Conservation (phyloP, 1,140 invertebrate species). For the Drosophila triauraria region DNA sequence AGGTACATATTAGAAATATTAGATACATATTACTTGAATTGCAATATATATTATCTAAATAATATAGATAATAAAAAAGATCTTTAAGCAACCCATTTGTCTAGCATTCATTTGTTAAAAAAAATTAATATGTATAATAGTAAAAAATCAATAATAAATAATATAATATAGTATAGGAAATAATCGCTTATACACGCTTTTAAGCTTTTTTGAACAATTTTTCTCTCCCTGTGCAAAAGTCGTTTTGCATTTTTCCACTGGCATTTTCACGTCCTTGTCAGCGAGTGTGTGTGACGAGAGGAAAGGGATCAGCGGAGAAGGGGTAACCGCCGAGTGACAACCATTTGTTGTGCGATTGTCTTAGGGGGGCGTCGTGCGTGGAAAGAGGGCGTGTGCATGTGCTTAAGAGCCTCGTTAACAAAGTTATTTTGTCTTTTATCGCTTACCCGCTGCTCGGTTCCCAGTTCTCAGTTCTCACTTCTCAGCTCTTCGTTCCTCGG, state of each 20-base stretch:
- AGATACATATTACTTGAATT: no score
- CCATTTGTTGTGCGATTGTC: slow-evolving; percentile 48
- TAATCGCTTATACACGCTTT: neutral
- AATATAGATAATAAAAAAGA: no score
- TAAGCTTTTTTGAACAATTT: neutral
- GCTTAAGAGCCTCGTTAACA: slow-evolving; percentile 83
- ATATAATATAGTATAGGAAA: neutral
- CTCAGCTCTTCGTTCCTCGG: slow-evolving; percentile 32
- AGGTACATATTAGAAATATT: neutral
- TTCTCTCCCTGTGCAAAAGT: slow-evolving; percentile 8
- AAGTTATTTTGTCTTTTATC: slow-evolving; percentile 84
- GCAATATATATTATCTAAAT: no score
- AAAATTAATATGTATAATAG: no score
- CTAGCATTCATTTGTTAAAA: neutral
- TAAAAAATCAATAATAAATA: neutral
- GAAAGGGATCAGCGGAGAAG: neutral
- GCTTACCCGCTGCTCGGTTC: slow-evolving; percentile 59
- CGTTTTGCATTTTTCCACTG: slow-evolving; percentile 69
- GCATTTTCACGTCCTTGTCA: slow-evolving; percentile 59
- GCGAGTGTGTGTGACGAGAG: slow-evolving; percentile 8
- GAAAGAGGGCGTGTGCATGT: slow-evolving; percentile 52
- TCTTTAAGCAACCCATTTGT: no score
- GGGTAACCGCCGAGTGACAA: slow-evolving; percentile 7
- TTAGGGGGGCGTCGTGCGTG: slow-evolving; percentile 12
- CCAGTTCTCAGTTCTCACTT: slow-evolving; percentile 11